phyloP scores from a whole-genome alignment of 2,797 vertebrate species.

The Squalus acanthias region DNA sequence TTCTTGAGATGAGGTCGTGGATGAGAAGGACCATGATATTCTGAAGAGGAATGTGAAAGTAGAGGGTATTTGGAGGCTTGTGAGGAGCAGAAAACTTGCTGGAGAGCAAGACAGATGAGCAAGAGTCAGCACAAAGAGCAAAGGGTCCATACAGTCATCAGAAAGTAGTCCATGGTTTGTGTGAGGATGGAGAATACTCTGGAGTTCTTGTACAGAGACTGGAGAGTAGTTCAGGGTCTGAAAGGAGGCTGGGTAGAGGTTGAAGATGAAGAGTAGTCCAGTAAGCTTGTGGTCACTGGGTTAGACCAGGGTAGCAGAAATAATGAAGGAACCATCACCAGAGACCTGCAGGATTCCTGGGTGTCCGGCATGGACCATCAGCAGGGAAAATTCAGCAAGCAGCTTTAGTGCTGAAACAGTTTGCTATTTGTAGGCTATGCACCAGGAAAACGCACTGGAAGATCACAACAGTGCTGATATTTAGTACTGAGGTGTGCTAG shows the following conservation, averaged over 20 bases:
- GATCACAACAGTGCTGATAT: neutral
- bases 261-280: neutral
- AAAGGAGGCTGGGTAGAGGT: neutral
- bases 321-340: neutral
- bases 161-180: neutral
- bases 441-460: neutral
- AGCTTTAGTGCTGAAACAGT: neutral
- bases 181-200: neutral
- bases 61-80: no score
- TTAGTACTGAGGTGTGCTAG: neutral
- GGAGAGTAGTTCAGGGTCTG: neutral
- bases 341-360: neutral
- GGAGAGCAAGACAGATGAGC: neutral
- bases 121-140: neutral
- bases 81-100: no score
- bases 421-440: neutral
- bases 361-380: neutral
- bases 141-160: neutral
- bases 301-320: neutral
- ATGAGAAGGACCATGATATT: neutral
- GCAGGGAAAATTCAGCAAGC: neutral
- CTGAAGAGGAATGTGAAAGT: neutral
- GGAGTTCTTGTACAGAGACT: neutral
- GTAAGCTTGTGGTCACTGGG: neutral
- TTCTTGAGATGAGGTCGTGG: neutral